Base-by-base conservation (phyloP, 2,888 invertebrate species). In the Drosophila silvestris region DNA sequence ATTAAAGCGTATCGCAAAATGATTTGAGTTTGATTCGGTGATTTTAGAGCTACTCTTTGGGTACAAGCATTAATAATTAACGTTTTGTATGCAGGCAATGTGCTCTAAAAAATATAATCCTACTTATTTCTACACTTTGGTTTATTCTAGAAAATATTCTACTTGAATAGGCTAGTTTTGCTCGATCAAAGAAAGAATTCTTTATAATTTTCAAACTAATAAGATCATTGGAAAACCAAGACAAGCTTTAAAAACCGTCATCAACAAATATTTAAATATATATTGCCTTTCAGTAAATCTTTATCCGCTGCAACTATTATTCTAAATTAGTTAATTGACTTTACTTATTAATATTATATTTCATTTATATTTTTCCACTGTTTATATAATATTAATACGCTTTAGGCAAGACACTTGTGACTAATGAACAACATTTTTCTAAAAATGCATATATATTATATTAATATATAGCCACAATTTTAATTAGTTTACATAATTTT, bases 1-100 rank as follows among this genome's bases (percentile, higher is more conserved):
- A 62, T 79, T 74, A 62, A 74, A 74, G 75, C 76, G 68, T 37
- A 53, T 51, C 60, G 50, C 26, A 10, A 62, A 61, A 30, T 32
- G 54, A 35, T 51, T 73, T 28, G 5, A 16, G 4, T 32, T 39
- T 35, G 10, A 64, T 16, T n/a, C 41, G 35, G 12, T 3, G 0
- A 30, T 26, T 50, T 77, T 28, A 2, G 32, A 14, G 32, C 19
- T 26, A 7, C 57, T 26, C 47, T 26, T 47, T 47, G 47, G 9
- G 2, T 26, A n/a, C 28, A 22, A n/a, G 9, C 60, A 50, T 52
- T 16, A 61, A 37, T 37, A 14, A 61, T 47, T 26, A 26, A 47
- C 1, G 12, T 16, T 33, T 26, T 5, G 26, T 33, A 9, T 47
- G 16, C 3, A 16, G 4, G 12, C 5, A 47, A 60, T 9, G 39